phyloP scores from a whole-genome alignment of 2,797 vertebrate genomes.

The Mus caroli region DNA sequence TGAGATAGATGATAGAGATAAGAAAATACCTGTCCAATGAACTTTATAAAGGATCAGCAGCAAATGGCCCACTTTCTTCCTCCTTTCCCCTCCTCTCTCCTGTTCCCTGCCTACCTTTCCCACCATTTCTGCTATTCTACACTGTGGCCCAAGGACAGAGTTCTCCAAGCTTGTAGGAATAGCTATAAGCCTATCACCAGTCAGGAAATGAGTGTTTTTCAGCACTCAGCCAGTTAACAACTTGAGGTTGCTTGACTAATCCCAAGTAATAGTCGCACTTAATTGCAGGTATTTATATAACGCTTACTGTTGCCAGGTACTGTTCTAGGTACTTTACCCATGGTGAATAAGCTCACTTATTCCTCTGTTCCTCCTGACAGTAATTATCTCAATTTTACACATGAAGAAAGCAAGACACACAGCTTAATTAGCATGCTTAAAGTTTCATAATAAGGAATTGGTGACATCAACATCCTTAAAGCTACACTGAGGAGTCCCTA shows the following conservation, averaged over 20 bases:
- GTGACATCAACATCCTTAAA: background rate
- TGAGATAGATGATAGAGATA: background rate
- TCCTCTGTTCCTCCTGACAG: slow-evolving; percentile 29
- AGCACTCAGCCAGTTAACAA: slow-evolving; percentile 23
- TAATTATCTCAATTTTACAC: slow-evolving; percentile 51
- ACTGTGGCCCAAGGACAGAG: background rate
- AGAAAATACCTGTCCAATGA: background rate
- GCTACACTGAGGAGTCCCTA: background rate
- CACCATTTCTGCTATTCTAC: background rate
- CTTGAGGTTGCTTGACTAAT: slow-evolving; percentile 36
- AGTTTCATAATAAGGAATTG: slow-evolving; percentile 23
- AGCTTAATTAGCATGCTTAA: background rate
- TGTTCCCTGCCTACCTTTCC: background rate
- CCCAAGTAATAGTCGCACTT: slow-evolving; percentile 41
- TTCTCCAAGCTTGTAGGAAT: background rate
- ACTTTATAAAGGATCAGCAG: background rate
- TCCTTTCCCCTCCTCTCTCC: background rate
- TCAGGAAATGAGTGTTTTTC: slow-evolving; percentile 6
- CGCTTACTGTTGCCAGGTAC: background rate
- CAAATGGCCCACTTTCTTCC: accelerated
- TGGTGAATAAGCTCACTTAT: slow-evolving; percentile 3
- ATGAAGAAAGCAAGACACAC: background rate
- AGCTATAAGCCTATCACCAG: background rate
- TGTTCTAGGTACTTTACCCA: background rate
- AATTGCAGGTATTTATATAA: slow-evolving; percentile 14